These are phyloP conservation scores for Coenobita brevimanus DNA, from an alignment of 1,140 invertebrate genomes.

Conservation along the genomic window DNA sequence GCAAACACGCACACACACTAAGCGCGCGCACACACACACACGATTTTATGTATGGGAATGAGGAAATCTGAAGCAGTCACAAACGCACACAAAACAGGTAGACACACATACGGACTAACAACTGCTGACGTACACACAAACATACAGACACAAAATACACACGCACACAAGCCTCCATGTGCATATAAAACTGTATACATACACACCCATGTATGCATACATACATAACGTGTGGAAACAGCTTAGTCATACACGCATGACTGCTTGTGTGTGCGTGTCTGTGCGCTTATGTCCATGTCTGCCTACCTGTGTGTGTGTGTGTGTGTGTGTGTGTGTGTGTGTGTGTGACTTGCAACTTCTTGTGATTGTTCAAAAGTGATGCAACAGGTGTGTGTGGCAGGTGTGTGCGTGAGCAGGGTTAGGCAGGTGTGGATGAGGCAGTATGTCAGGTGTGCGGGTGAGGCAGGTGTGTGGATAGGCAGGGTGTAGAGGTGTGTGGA, in stretches of 20 bases:
- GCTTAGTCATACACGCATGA: background rate
- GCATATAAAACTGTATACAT: too few relatives aligned
- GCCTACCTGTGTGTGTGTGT: background rate
- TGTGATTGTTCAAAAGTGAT: background rate
- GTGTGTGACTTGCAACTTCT: background rate
- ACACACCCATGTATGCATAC: background rate
- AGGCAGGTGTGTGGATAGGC: too few relatives aligned
- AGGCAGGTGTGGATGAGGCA: too few relatives aligned
- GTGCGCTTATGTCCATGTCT: background rate
- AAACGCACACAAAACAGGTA: too few relatives aligned
- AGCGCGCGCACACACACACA: conserved; percentile 4
- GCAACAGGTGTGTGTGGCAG: too few relatives aligned
- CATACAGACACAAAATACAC: background rate
- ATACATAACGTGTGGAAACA: background rate
- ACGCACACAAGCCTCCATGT: background rate
- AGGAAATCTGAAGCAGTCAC: too few relatives aligned
- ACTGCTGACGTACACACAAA: background rate
- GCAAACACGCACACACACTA: background rate
- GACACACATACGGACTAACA: background rate
- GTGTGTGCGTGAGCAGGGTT: too few relatives aligned
- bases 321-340: background rate
- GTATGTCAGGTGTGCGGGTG: too few relatives aligned
- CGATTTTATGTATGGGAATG: too few relatives aligned
- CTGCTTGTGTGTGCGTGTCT: background rate
- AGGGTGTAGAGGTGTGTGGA: too few relatives aligned